Percentiles rank a stretch among this genome's conserved stretches.
Evolutionary conservation across 1,140 invertebrate genomes (phyloP).

Genomic region (Psilanteris sp.): DNA sequence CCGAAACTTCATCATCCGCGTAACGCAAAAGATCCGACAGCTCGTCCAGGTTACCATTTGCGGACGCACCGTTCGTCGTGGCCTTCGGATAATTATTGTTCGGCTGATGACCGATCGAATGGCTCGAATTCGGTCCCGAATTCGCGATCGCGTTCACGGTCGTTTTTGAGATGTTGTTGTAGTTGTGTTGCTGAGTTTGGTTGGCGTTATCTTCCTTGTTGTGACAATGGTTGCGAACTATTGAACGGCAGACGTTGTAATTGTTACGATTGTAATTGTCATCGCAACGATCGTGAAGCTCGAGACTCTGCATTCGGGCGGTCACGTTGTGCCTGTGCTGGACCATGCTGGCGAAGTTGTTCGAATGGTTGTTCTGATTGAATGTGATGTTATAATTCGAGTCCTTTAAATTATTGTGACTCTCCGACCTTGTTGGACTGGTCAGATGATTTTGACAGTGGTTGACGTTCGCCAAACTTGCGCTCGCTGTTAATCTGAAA

Average conservation of each 20-base stretch:
- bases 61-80: constrained; percentile 48
- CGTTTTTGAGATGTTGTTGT: constrained; percentile 77
- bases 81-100: constrained; percentile 75
- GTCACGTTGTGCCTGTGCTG: constrained; percentile 70
- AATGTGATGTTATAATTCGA: constrained; percentile 78
- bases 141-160: constrained; percentile 76
- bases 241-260: constrained; percentile 73
- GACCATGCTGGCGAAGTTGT: constrained; percentile 62
- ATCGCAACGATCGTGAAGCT: constrained; percentile 72
- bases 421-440: constrained; percentile 76
- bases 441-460: constrained; percentile 75
- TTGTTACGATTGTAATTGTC: constrained; percentile 77
- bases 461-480: constrained; percentile 81
- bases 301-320: constrained; percentile 70
- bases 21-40: constrained; percentile 85
- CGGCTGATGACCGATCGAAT: constrained; percentile 74
- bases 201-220: constrained; percentile 80
- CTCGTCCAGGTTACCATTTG: constrained; percentile 84
- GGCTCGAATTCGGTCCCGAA: constrained; percentile 68
- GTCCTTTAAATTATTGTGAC: constrained; percentile 78
- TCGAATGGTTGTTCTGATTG: constrained; percentile 68
- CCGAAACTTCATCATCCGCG: constrained; percentile 77
- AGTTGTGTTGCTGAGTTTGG: constrained; percentile 76
- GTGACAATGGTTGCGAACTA: constrained; percentile 73
- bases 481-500: constrained; percentile 75